Evolutionary conservation across 1,140 invertebrate species (phyloP).

Genomic region (Aradophagus sp.): DNA sequence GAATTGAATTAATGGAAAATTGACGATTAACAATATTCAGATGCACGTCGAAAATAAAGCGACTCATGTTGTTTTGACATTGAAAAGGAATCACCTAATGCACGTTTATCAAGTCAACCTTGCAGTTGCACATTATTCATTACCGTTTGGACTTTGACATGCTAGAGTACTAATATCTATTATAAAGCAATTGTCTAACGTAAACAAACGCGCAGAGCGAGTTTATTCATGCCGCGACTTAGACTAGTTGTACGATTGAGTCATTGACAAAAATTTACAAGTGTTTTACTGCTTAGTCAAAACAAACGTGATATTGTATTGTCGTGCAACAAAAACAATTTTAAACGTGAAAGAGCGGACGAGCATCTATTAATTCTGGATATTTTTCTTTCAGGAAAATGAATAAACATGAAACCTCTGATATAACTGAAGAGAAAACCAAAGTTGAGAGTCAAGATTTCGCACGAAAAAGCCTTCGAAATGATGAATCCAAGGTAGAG

Average conservation of each 20-base stretch:
- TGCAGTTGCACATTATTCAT: constrained; percentile 22
- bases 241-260: too few relatives aligned
- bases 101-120: constrained; percentile 16
- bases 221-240: background rate
- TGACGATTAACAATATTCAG: constrained; percentile 10
- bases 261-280: too few relatives aligned
- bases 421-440: constrained; percentile 51
- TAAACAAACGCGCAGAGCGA: constrained; percentile 13
- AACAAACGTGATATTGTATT: too few relatives aligned
- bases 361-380: too few relatives aligned
- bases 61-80: constrained; percentile 16
- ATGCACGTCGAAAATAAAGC: constrained; percentile 17
- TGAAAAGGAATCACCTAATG: constrained; percentile 29
- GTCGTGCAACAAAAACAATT: too few relatives aligned
- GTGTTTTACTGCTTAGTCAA: too few relatives aligned
- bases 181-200: constrained; percentile 15
- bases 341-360: too few relatives aligned
- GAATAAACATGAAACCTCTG: constrained; percentile 59
- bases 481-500: too few relatives aligned
- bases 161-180: constrained; percentile 15
- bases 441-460: constrained; percentile 51
- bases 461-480: constrained; percentile 33
- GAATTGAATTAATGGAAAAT: too few relatives aligned
- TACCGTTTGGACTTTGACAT: constrained; percentile 31
- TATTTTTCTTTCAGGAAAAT: constrained; percentile 52